Evolutionary conservation across 1,140 invertebrate genomes (phyloP), one percentile per base, ranked within the genome.

Genomic region (honey bee (Apis mellifera)): DNA sequence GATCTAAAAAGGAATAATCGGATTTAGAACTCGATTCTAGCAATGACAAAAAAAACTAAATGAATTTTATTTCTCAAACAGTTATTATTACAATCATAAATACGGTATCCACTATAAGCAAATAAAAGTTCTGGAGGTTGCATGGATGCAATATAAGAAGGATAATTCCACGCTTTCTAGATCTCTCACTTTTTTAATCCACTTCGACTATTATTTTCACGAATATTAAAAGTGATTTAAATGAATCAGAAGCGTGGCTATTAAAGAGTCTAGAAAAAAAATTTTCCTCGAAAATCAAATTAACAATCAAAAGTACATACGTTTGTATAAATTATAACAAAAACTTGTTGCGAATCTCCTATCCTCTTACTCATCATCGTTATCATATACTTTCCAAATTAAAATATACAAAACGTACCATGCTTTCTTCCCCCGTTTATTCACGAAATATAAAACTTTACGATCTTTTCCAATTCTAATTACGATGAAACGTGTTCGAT

Each of bases 111-210:
- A 7, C 4, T 42, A 19, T 13, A 48, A n/a, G 42, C 2, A 8
- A 50, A 21, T 66, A 19, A 42, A 48, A 48, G 13, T 48, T n/a
- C 66, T 52, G 4, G 68, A 17, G 13, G 4, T n/a, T 26, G 26
- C 54, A 7, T 52, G 23, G 32, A 26, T 23, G 32, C 23, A 60
- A 26, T 2, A 42, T 42, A 42, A 42, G 32, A 42, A 42, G 7
- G 84, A 80, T 86, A 83, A 75, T 65, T 86, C 64, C 42, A 86
- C 85, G 86, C 86, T 88, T 88, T 88, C 86, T 88, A 88, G 72
- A 72, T 78, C 84, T 69, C 85, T 19, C 60, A 82, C 75, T 84
- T 78, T 32, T 84, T 84, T 70, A 71, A 48, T 62, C n/a, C 54
- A 32, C 50, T 21, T n/a, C 9, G 2, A 52, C 55, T 50, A 26